Conservation (phyloP, 2,113 vertebrate genomes). For the Isichthys henryi region DNA sequence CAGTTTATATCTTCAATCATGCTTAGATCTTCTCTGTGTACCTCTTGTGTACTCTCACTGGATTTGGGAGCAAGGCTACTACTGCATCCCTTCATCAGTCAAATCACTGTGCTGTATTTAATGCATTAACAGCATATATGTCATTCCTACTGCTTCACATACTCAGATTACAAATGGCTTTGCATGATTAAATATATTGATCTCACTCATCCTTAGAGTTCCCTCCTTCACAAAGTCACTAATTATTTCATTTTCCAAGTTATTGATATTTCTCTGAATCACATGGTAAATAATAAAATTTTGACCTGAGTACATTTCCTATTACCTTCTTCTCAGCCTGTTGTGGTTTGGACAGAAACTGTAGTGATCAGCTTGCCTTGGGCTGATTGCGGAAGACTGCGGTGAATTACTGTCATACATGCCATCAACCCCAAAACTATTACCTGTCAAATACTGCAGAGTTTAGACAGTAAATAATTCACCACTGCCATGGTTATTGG, state of each 20-base stretch:
- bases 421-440: background rate
- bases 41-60: background rate
- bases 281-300: background rate
- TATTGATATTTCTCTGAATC: background rate
- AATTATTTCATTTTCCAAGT: background rate
- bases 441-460: background rate
- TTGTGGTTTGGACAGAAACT: background rate
- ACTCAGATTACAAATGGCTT: background rate
- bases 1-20: background rate
- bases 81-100: background rate
- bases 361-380: background rate
- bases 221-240: background rate
- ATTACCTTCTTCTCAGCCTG: background rate
- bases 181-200: conserved; percentile 8
- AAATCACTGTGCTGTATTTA: background rate
- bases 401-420: background rate
- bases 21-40: background rate
- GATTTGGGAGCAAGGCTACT: background rate
- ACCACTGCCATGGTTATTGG: background rate
- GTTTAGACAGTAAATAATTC: background rate
- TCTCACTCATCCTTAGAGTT: background rate
- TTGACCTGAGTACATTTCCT: background rate
- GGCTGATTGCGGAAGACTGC: background rate
- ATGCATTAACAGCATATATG: background rate
- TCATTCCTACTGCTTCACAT: background rate